Percentiles rank a stretch among this genome's conserved stretches.
Evolutionary conservation across 2,888 invertebrate genomes (phyloP).

Genomic region (Nymphalis urticae): DNA sequence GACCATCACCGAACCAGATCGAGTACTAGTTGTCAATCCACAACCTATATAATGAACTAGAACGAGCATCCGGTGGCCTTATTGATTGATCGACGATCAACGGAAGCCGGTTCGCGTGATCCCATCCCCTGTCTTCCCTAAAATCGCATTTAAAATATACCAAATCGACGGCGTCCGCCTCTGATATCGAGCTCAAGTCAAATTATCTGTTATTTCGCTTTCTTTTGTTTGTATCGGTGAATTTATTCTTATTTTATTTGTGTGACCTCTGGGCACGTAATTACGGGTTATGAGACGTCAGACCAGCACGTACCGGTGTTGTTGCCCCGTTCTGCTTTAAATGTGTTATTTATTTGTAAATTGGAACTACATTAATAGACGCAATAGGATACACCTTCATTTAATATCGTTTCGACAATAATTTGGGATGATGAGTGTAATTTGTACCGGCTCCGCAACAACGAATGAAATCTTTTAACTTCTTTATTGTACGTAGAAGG

Average conservation of each 20-base stretch:
- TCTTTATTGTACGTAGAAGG: constrained; percentile 33
- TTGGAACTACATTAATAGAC: constrained; percentile 78
- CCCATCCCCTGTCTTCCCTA: constrained; percentile 57
- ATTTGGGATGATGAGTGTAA: constrained; percentile 73
- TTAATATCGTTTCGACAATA: constrained; percentile 74
- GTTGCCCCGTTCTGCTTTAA: constrained; percentile 67
- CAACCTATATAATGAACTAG: constrained; percentile 53
- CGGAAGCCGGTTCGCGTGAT: constrained; percentile 65
- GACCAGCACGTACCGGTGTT: constrained; percentile 63
- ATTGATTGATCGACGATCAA: constrained; percentile 59
- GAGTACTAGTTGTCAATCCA: constrained; percentile 52
- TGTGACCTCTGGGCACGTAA: constrained; percentile 78
- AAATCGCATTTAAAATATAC: constrained; percentile 65
- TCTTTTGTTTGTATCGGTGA: constrained; percentile 71
- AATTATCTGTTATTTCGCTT: constrained; percentile 78
- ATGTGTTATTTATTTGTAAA: constrained; percentile 79
- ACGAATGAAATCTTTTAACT: constrained; percentile 47
- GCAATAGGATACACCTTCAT: constrained; percentile 72
- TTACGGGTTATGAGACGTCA: constrained; percentile 64
- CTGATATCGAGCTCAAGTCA: constrained; percentile 59
- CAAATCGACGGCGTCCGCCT: constrained; percentile 68
- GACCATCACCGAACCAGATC: constrained; percentile 48
- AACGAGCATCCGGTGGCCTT: constrained; percentile 58
- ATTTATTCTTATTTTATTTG: constrained; percentile 71
- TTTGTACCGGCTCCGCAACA: constrained; percentile 53